phyloP scores from a whole-genome alignment of 2,797 vertebrate species.

The Peromyscus aztecus region DNA sequence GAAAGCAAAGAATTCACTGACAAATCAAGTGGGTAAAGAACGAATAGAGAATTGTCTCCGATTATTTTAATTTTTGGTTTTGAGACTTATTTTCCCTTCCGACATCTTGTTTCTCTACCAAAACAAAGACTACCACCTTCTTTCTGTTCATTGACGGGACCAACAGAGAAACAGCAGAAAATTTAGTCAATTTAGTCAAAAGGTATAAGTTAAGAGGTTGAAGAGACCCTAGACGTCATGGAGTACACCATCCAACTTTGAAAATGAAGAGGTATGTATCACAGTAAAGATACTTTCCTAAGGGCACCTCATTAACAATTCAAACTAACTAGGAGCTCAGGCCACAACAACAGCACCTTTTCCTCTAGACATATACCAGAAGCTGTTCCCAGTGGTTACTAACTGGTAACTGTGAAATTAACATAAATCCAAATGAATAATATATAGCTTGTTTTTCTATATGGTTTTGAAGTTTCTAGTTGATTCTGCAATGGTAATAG shows the following conservation, averaged over 20 bases:
- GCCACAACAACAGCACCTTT: not conserved
- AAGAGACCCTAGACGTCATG: not conserved
- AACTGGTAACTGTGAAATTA: not conserved
- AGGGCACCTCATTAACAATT: not conserved
- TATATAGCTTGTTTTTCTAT: not conserved
- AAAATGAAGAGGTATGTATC: not conserved
- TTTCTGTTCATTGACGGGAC: not conserved
- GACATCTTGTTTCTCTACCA: not conserved
- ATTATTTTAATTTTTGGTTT: not conserved
- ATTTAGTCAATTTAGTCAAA: not conserved
- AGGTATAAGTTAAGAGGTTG: not conserved
- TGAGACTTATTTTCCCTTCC: constrained; percentile 9
- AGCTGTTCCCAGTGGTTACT: not conserved
- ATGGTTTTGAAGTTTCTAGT: not conserved
- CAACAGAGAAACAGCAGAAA: constrained; percentile 26
- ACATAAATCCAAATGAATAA: not conserved
- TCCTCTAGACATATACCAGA: not conserved
- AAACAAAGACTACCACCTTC: not conserved
- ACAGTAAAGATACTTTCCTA: not conserved
- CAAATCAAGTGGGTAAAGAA: not conserved
- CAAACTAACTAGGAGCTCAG: not conserved
- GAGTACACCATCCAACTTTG: not conserved
- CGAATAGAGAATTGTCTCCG: not conserved
- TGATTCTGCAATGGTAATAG: not conserved
- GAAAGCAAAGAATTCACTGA: not conserved